Conservation (phyloP, 2,888 invertebrate species). For the Loripinus fragilis region DNA sequence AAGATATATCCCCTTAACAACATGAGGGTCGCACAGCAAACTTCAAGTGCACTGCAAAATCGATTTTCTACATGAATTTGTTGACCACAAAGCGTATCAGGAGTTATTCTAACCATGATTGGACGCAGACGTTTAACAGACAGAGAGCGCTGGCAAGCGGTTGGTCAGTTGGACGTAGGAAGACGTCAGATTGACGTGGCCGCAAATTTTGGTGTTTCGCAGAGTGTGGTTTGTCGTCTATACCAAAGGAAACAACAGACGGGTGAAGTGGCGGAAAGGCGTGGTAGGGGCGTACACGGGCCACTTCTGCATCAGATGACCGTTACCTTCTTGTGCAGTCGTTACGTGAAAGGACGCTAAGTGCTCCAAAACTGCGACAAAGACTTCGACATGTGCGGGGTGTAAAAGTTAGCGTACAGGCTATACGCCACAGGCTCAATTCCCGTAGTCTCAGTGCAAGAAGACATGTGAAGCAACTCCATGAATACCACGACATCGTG, state of each 20-base stretch:
- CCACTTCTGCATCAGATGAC: background rate
- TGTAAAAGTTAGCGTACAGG: background rate
- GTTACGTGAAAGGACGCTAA: background rate
- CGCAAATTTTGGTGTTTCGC: background rate
- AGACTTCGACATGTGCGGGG: background rate
- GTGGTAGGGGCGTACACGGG: background rate
- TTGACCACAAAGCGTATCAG: background rate
- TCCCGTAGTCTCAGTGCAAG: background rate
- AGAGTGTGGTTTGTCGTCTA: slow-evolving; percentile 3
- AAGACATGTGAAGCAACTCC: background rate
- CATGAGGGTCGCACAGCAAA: too few species aligned
- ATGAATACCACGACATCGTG: background rate
- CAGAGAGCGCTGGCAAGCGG: background rate
- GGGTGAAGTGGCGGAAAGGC: background rate
- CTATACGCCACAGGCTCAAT: background rate
- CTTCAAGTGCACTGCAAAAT: background rate
- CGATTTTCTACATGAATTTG: background rate
- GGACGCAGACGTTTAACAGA: background rate
- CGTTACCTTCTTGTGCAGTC: background rate
- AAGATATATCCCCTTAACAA: too few species aligned
- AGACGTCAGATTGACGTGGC: background rate
- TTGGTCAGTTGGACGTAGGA: background rate
- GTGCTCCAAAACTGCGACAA: background rate
- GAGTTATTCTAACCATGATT: background rate
- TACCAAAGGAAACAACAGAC: background rate